phyloP scores from a whole-genome alignment of 2,113 vertebrate genomes.

The Cromileptes altivelis region DNA sequence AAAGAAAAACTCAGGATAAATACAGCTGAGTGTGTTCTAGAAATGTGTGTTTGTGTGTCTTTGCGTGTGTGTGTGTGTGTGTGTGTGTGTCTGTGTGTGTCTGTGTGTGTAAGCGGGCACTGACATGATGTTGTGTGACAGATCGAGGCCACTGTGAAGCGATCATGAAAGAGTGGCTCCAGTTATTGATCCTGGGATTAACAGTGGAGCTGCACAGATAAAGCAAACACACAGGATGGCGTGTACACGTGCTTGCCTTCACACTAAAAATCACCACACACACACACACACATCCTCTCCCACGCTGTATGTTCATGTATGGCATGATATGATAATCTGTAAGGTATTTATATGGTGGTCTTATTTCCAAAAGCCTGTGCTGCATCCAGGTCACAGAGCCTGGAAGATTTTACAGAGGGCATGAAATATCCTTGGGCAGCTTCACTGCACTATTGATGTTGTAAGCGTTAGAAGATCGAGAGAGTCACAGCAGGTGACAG shows the following conservation, averaged over 20 bases:
- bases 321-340: background rate
- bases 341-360: background rate
- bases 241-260: background rate
- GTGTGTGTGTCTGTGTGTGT: background rate
- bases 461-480: background rate
- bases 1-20: background rate
- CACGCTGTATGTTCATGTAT: background rate
- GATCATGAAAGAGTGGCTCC: constrained; percentile 87
- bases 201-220: constrained; percentile 82
- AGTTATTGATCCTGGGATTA: constrained; percentile 89
- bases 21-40: background rate
- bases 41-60: background rate
- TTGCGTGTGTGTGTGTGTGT: background rate
- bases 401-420: constrained; percentile 3
- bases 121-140: constrained; percentile 88
- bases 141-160: constrained; percentile 89
- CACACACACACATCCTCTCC: background rate
- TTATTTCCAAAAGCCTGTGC: background rate
- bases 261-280: no score
- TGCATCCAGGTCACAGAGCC: background rate
- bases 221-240: constrained; percentile 56
- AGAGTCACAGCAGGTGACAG: constrained; percentile 24
- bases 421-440: constrained; percentile 8
- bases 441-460: constrained; percentile 2
- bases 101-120: constrained; percentile 38